Conservation (phyloP, 2,113 vertebrate genomes). For the Alouatta palliata region DNA sequence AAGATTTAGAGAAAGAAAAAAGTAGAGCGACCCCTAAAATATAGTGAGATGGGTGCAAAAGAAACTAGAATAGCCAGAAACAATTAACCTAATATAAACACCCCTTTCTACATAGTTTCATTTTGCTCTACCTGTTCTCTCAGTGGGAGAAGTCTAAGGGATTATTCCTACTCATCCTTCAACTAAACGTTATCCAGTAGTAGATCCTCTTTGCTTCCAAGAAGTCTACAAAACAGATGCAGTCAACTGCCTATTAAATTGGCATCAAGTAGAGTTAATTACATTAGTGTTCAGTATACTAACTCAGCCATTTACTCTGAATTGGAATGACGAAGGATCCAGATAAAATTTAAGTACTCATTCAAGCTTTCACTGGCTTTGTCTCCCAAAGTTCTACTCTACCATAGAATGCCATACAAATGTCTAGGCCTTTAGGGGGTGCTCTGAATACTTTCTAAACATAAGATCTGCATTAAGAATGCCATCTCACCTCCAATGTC, state of each 20-base stretch:
- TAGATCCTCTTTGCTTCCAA: background rate
- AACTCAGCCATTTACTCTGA: background rate
- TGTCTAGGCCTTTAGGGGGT: background rate
- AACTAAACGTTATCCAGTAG: background rate
- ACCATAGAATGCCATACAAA: background rate
- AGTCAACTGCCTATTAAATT: background rate
- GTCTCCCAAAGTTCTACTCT: background rate
- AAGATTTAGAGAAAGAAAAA: background rate
- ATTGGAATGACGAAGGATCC: background rate
- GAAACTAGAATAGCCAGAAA: background rate
- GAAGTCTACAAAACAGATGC: background rate
- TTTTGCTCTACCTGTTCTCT: background rate
- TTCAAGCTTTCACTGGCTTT: background rate
- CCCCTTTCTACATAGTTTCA: background rate
- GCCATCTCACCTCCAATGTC: accelerated
- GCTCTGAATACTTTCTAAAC: background rate
- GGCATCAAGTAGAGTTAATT: background rate
- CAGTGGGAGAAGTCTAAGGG: background rate
- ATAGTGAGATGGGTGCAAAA: background rate
- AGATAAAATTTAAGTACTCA: background rate
- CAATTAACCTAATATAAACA: background rate
- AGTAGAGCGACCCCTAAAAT: background rate
- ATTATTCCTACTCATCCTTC: background rate
- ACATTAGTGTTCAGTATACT: background rate
- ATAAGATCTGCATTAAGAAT: no score